Base-by-base conservation (phyloP, 2,797 vertebrate genomes). In the Dendrocincla fuliginosa region DNA sequence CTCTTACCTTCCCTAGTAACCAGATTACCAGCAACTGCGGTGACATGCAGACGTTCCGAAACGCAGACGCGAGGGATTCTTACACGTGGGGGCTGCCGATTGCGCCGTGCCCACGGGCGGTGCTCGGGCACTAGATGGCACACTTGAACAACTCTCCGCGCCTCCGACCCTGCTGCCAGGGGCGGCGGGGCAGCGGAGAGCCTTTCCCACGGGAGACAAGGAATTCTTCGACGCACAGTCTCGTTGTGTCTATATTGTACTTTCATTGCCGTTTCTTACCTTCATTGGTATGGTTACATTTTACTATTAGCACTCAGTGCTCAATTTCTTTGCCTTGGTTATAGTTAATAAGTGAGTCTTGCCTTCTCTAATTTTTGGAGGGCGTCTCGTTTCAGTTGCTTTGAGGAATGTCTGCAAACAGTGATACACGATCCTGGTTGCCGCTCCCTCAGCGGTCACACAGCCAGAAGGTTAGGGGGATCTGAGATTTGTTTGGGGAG, bases 41-140 rank as follows among this genome's bases (percentile, higher is more conserved):
- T 11, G 41, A 41, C 20, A 9, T 0, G 0, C 11, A 16, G 44
- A 4, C 30, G 37, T 44, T 57, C 19, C 11, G 41, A 9, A 49
- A 27, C 18, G 6, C 13, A 32, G 32, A 16, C 0, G 4, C 1
- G 8, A 39, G 52, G 35, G 25, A 24, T 25, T 14, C 39, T 27
- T 20, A 0, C 0, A 2, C 0, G 39, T 6, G 10, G 10, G 65
- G 16, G 7, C 32, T 60, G 55, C 10, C 4, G 17, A 9, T 2
- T 2, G 6, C 4, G 60, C 20, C 7, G 14, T 16, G 7, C 2
- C 55, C 46, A 3, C 1, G 57, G 17, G 35, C 56, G 11, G 35
- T 27, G 23, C 47, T 13, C 19, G 24, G 64, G 47, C 71, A 96
- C 96, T 90, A 97, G 98, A 77, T 97, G 97, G 61, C 97, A 90